These are phyloP conservation scores for Ceratina japonica DNA, from an alignment of 1,140 invertebrate species.

Conservation along the genomic window DNA sequence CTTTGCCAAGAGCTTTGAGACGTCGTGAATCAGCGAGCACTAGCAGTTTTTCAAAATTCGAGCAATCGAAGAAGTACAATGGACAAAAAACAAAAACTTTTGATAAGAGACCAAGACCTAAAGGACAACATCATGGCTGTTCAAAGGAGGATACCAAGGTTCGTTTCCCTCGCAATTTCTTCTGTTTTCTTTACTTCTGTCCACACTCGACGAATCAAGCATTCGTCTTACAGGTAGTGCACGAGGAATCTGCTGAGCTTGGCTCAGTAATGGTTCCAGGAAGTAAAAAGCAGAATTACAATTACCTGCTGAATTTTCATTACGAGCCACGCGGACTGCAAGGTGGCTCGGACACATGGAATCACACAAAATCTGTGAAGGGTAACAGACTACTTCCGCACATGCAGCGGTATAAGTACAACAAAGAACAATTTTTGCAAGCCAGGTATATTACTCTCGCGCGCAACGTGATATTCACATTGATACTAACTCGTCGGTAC, in stretches of 20 bases:
- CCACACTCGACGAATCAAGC: constrained; percentile 4
- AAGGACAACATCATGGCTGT: constrained; percentile 84
- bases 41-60: constrained; percentile 80
- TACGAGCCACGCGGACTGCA: constrained; percentile 83
- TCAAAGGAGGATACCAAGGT: constrained; percentile 87
- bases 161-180: background rate
- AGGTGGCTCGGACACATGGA: constrained; percentile 62
- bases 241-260: constrained; percentile 84
- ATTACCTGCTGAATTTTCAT: constrained; percentile 94
- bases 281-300: constrained; percentile 95
- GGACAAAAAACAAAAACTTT: constrained; percentile 82
- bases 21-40: constrained; percentile 82
- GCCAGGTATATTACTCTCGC: constrained; percentile 84
- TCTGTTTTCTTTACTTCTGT: constrained; percentile 1
- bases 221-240: constrained; percentile 74
- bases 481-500: background rate
- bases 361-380: constrained; percentile 60
- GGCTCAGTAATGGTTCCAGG: constrained; percentile 90
- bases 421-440: constrained; percentile 95
- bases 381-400: constrained; percentile 77
- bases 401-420: constrained; percentile 86
- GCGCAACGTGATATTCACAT: background rate
- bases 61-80: constrained; percentile 82
- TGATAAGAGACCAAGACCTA: constrained; percentile 88
- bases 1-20: constrained; percentile 82